A percentile compares a stretch with the other conserved stretches of the same genome.
Conservation (phyloP, 2,113 vertebrate genomes). For the Varanus komodoensis region DNA sequence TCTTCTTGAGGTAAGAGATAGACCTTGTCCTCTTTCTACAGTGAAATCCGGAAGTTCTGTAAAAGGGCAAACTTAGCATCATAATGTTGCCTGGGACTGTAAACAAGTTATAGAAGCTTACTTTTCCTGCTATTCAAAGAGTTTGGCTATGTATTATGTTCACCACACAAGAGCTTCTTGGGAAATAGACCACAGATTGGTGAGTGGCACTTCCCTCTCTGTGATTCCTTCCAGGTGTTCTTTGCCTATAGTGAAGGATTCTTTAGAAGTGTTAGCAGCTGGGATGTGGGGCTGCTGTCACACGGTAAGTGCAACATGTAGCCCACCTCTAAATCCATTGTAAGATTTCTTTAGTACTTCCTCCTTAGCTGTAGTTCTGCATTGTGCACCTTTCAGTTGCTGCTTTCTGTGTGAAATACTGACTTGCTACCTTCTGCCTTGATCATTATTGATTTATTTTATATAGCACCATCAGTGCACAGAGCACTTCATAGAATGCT, state of each 20-base stretch:
- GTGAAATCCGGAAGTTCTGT: background rate
- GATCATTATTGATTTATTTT: background rate
- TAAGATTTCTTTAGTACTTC: background rate
- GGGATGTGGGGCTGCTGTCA: background rate
- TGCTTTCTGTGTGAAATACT: background rate
- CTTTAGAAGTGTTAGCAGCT: background rate
- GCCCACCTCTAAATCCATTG: background rate
- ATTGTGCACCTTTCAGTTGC: background rate
- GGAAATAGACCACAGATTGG: too few species aligned
- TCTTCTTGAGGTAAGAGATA: background rate
- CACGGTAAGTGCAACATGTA: background rate
- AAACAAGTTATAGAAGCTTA: background rate
- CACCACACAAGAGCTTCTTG: background rate
- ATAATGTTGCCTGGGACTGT: background rate
- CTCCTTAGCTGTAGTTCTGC: background rate
- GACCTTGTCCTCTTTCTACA: background rate
- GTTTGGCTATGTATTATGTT: background rate
- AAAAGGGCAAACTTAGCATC: background rate
- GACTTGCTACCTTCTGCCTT: background rate
- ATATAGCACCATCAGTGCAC: background rate
- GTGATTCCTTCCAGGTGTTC: background rate
- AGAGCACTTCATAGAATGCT: background rate
- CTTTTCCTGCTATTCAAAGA: background rate
- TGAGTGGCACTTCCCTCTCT: too few species aligned
- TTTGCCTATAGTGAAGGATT: background rate